A percentile compares a stretch with the other conserved stretches of the same genome.
These are phyloP conservation scores for Dicyrtomina minuta DNA, from an alignment of 2,888 invertebrate genomes.

Conservation along the genomic window DNA sequence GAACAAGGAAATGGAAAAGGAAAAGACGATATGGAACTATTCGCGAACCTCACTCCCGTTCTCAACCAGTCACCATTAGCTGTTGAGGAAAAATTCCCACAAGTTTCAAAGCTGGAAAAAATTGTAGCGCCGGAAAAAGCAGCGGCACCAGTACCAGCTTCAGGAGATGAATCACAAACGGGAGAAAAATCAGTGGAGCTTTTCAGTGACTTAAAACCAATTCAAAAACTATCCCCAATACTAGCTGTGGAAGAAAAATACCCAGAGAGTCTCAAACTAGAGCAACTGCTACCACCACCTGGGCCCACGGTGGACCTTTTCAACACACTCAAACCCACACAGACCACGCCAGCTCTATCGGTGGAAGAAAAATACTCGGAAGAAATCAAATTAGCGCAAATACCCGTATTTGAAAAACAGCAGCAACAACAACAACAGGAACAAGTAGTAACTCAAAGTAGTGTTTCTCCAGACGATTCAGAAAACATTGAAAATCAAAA, in stretches of 20 bases:
- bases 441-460: no score
- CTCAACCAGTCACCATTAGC: background rate
- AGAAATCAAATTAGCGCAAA: conserved; percentile 9
- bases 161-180: background rate
- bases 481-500: no score
- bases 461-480: no score
- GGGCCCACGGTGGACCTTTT: no score
- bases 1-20: background rate
- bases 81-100: conserved; percentile 9
- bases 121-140: conserved; percentile 4
- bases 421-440: no score
- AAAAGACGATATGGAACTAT: background rate
- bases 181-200: background rate
- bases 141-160: background rate
- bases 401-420: background rate
- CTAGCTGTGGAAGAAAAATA: conserved; percentile 11
- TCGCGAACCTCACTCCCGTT: background rate
- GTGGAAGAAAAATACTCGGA: conserved; percentile 24
- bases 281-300: no score
- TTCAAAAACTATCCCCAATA: background rate
- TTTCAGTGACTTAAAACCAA: conserved; percentile 3
- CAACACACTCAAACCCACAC: conserved; percentile 13
- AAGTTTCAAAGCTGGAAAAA: conserved; percentile 15
- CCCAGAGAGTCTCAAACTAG: conserved; percentile 14
- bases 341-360: background rate